Percentiles rank a stretch among this genome's conserved stretches.
phyloP scores from a whole-genome alignment of 1,140 invertebrate genomes.

The Aricia agestis region DNA sequence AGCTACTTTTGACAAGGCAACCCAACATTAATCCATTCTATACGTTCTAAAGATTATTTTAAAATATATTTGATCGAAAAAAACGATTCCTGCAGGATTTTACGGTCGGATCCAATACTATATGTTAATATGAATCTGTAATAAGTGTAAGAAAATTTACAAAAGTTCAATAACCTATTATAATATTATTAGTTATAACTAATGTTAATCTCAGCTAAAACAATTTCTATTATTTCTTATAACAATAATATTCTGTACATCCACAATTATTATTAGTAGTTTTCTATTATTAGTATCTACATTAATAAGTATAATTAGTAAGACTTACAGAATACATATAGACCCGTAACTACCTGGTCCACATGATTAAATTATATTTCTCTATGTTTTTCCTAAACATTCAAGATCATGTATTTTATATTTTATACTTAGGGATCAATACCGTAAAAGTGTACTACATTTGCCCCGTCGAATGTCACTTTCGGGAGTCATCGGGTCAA shows the following conservation, averaged over 20 bases:
- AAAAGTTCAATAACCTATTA: neutral
- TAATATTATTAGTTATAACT: too few relatives aligned
- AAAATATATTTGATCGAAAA: too few relatives aligned
- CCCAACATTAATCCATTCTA: too few relatives aligned
- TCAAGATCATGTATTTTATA: neutral
- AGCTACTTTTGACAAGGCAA: too few relatives aligned
- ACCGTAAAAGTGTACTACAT: slow-evolving; percentile 49
- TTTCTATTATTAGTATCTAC: neutral
- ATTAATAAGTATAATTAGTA: neutral
- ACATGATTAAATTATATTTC: slow-evolving; percentile 30
- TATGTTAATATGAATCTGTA: neutral
- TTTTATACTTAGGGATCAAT: neutral
- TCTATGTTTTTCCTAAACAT: slow-evolving; percentile 15
- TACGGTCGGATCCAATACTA: too few relatives aligned
- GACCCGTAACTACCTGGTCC: slow-evolving; percentile 62
- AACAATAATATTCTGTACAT: slow-evolving; percentile 7
- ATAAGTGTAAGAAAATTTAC: slow-evolving; percentile 6
- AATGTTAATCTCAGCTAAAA: neutral
- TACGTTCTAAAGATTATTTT: too few relatives aligned
- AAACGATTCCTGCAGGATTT: too few relatives aligned
- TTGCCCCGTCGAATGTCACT: slow-evolving; percentile 59
- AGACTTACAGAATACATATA: slow-evolving; percentile 42
- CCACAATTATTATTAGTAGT: neutral
- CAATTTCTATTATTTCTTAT: neutral
- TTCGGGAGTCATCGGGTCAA: slow-evolving; percentile 71